phyloP scores from a whole-genome alignment of 2,113 vertebrate genomes.

The Marmota flaviventris region DNA sequence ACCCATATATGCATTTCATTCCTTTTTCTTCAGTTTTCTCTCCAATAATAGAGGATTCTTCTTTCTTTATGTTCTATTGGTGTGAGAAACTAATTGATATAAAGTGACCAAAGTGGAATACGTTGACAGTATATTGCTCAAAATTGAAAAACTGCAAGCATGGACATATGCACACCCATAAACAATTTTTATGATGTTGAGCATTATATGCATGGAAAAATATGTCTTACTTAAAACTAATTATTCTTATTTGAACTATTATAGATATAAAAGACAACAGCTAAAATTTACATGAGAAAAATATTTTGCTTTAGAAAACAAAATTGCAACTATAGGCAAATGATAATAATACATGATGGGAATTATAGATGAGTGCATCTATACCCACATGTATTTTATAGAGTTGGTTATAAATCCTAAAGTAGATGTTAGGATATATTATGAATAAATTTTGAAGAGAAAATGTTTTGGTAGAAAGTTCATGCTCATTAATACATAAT shows the following conservation, averaged over 20 bases:
- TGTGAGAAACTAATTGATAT: too few species aligned
- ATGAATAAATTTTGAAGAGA: background rate
- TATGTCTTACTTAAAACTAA: background rate
- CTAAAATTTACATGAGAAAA: background rate
- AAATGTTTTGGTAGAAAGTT: constrained; percentile 26
- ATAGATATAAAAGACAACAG: background rate
- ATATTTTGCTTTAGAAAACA: background rate
- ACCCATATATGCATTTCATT: too few species aligned
- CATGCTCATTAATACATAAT: background rate
- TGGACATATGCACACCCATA: background rate
- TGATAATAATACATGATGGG: background rate
- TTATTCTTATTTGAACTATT: background rate
- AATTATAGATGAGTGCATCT: background rate
- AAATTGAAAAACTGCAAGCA: background rate
- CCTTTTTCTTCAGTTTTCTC: too few species aligned
- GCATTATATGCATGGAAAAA: background rate
- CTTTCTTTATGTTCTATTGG: too few species aligned
- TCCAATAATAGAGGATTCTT: too few species aligned
- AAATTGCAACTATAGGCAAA: background rate
- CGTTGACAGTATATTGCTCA: too few species aligned
- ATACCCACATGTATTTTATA: background rate
- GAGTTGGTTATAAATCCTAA: background rate
- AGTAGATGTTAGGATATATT: background rate
- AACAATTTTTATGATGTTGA: background rate
- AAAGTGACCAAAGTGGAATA: too few species aligned